These are phyloP conservation scores for Odontocerum albicorne DNA, from an alignment of 2,888 invertebrate species.

Conservation along the genomic window DNA sequence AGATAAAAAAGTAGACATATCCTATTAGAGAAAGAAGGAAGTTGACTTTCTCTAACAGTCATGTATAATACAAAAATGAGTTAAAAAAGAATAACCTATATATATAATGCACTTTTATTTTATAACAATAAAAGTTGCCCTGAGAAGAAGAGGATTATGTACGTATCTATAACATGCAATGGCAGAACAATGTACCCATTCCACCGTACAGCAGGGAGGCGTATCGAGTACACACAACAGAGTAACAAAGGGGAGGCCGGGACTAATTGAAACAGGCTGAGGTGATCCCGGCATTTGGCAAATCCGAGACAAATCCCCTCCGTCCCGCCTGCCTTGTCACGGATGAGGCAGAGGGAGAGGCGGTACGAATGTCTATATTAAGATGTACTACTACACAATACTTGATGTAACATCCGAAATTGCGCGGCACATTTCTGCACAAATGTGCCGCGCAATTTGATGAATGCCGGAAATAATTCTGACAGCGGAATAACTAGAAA, in stretches of 20 bases:
- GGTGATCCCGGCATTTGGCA: constrained; percentile 21
- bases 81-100: background rate
- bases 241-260: background rate
- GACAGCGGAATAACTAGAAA: too few species aligned
- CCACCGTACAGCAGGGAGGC: background rate
- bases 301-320: constrained; percentile 22
- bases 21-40: too few species aligned
- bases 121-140: too few species aligned
- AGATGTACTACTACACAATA: constrained; percentile 1
- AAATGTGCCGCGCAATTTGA: too few species aligned
- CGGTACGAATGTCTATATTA: too few species aligned
- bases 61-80: too few species aligned
- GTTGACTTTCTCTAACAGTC: too few species aligned
- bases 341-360: constrained; percentile 3
- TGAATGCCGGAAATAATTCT: too few species aligned
- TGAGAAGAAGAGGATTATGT: too few species aligned
- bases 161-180: too few species aligned
- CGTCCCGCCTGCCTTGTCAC: too few species aligned
- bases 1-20: too few species aligned
- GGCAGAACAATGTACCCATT: background rate
- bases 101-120: background rate
- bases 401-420: constrained; percentile 5
- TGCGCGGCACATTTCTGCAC: constrained; percentile 8
- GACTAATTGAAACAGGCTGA: constrained; percentile 23
- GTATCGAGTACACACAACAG: background rate